A percentile compares a stretch with the other conserved stretches of the same genome.
phyloP scores from a whole-genome alignment of 2,797 vertebrate species.

The Moxostoma hubbsi region DNA sequence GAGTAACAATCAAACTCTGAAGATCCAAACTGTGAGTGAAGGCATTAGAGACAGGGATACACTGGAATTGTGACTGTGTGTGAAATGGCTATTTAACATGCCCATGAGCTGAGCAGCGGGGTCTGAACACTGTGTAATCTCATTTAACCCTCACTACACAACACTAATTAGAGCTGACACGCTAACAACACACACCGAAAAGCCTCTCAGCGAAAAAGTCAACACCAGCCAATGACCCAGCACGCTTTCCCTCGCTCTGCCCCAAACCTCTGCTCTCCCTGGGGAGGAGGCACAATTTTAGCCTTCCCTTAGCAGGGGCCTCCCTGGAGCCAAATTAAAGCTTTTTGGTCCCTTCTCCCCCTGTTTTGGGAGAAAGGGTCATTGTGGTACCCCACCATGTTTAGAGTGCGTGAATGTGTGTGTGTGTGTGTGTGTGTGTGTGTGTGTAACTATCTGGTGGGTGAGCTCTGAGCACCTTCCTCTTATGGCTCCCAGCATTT shows the following conservation, averaged over 20 bases:
- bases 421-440: too few relatives aligned
- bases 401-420: too few relatives aligned
- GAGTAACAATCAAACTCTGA: conserved; percentile 9
- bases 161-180: conserved; percentile 85
- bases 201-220: conserved; percentile 86
- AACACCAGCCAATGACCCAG: conserved; percentile 83
- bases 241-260: conserved; percentile 56
- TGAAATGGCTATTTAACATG: conserved; percentile 76
- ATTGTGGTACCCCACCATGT: conserved; percentile 54
- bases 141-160: conserved; percentile 84
- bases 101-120: conserved; percentile 82
- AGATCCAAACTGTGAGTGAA: conserved; percentile 38
- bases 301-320: conserved; percentile 45
- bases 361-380: conserved; percentile 51
- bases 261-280: conserved; percentile 51
- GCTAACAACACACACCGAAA: conserved; percentile 80
- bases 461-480: conserved; percentile 65
- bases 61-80: conserved; percentile 46
- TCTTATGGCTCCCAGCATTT: conserved; percentile 78
- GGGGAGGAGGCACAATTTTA: conserved; percentile 53
- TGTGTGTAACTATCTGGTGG: conserved; percentile 28
- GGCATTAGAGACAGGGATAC: conserved; percentile 26
- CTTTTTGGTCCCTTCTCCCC: conserved; percentile 52
- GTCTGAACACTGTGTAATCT: conserved; percentile 86
- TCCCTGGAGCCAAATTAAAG: conserved; percentile 81